A percentile compares a stretch with the other conserved stretches of the same genome.
phyloP scores from a whole-genome alignment of 2,113 vertebrate species.

The Gopherus evgoodei region DNA sequence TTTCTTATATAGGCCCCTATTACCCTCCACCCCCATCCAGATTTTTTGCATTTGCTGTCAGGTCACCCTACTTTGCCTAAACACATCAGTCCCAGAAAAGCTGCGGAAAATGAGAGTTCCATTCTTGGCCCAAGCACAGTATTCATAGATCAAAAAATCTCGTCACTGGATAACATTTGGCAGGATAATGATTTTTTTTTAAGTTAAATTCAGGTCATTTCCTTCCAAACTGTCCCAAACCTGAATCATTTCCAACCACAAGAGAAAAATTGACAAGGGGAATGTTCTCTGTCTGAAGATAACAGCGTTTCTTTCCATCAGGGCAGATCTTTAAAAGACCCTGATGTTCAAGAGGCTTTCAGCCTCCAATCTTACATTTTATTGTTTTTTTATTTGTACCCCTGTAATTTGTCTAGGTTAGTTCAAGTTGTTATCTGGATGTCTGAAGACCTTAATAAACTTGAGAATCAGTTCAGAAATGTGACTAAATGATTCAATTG shows the following conservation, averaged over 20 bases:
- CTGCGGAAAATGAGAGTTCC: background rate
- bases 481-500: background rate
- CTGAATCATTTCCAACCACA: constrained; percentile 17
- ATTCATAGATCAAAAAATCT: background rate
- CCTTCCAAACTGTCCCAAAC: constrained; percentile 55
- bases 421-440: background rate
- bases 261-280: constrained; percentile 67
- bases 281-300: constrained; percentile 59
- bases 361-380: background rate
- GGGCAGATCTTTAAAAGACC: background rate
- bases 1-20: no score
- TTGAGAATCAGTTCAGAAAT: background rate
- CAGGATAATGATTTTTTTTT: background rate
- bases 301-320: constrained; percentile 44
- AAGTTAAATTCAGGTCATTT: constrained; percentile 67
- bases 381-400: background rate
- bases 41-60: no score
- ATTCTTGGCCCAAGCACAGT: constrained; percentile 18
- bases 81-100: background rate
- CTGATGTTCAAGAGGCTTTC: background rate
- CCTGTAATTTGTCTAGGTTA: background rate
- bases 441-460: background rate
- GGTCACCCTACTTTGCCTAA: background rate
- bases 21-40: no score
- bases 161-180: background rate